A percentile compares a stretch with the other conserved stretches of the same genome.
Conservation (phyloP, 2,888 invertebrate genomes). For the Ptychoptera albimana region DNA sequence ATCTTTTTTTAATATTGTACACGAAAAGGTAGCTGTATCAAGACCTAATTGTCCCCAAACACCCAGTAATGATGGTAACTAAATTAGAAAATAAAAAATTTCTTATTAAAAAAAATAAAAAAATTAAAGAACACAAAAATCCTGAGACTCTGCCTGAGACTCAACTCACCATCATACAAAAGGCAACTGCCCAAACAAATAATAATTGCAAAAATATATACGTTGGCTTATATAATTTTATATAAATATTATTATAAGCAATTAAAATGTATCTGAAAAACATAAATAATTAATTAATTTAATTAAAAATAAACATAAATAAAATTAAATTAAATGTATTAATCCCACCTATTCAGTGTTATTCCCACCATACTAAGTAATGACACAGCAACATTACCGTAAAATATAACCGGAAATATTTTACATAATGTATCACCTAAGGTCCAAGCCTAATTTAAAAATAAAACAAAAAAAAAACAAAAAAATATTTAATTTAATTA, state of each 20-base stretch:
- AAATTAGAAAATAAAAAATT: slow-evolving; percentile 16
- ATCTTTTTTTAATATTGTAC: slow-evolving; percentile 67
- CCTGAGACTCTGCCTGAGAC: no score
- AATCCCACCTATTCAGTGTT: slow-evolving; percentile 62
- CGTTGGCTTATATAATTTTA: slow-evolving; percentile 54
- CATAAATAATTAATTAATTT: slow-evolving; percentile 2
- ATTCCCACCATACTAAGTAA: slow-evolving; percentile 80
- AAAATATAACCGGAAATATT: slow-evolving; percentile 76
- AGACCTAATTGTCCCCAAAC: slow-evolving; percentile 75
- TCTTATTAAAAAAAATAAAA: background rate
- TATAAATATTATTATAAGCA: slow-evolving; percentile 64
- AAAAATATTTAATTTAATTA: slow-evolving; percentile 1
- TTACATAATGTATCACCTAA: slow-evolving; percentile 62
- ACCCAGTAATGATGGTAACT: slow-evolving; percentile 64
- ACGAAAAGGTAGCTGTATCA: slow-evolving; percentile 67
- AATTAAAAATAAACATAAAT: background rate
- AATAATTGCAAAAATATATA: slow-evolving; percentile 64
- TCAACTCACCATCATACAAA: slow-evolving; percentile 49
- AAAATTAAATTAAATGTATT: background rate
- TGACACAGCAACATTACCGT: slow-evolving; percentile 78
- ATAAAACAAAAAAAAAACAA: slow-evolving; percentile 3
- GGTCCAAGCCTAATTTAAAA: slow-evolving; percentile 42
- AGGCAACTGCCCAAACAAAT: slow-evolving; percentile 64
- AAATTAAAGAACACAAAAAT: background rate
- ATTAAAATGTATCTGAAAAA: slow-evolving; percentile 65